Evolutionary conservation across 2,888 invertebrate genomes (phyloP).

Genomic region (Caradrina kadenii): DNA sequence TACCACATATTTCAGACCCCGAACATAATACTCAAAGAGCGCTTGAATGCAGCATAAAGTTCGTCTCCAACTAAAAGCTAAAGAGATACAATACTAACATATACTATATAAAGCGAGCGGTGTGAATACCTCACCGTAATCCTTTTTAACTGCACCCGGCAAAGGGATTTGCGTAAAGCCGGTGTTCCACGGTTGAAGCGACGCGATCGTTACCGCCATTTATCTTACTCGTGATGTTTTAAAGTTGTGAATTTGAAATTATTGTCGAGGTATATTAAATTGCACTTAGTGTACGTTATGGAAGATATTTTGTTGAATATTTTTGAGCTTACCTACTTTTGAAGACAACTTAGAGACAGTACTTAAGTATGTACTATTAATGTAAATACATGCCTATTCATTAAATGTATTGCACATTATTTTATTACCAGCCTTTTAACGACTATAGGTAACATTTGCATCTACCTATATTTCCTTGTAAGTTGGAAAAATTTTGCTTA

Average conservation of each 20-base stretch:
- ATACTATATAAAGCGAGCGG: slow-evolving; percentile 42
- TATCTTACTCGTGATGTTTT: slow-evolving; percentile 55
- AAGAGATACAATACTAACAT: slow-evolving; percentile 42
- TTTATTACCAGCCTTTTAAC: no score
- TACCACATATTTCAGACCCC: background rate
- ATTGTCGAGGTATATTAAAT: slow-evolving; percentile 15
- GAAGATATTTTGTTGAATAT: background rate
- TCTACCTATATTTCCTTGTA: no score
- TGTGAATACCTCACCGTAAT: slow-evolving; percentile 60
- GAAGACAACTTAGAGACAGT: background rate
- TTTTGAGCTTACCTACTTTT: background rate
- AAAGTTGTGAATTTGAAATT: slow-evolving; percentile 55
- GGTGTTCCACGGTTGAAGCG: slow-evolving; percentile 43
- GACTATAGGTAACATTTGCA: no score
- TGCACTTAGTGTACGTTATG: background rate
- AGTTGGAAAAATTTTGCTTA: no score
- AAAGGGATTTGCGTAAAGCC: slow-evolving; percentile 59
- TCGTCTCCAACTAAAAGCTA: slow-evolving; percentile 49
- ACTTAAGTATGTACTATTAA: no score
- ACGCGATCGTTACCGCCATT: slow-evolving; percentile 60
- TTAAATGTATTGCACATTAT: no score
- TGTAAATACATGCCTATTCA: background rate
- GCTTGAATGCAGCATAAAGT: slow-evolving; percentile 45
- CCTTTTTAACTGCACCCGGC: slow-evolving; percentile 64
- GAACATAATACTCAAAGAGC: slow-evolving; percentile 32